Evolutionary conservation across 2,888 invertebrate species (phyloP), one percentile per base, ranked within the genome.

Genomic region (Drosophila neutralis): DNA sequence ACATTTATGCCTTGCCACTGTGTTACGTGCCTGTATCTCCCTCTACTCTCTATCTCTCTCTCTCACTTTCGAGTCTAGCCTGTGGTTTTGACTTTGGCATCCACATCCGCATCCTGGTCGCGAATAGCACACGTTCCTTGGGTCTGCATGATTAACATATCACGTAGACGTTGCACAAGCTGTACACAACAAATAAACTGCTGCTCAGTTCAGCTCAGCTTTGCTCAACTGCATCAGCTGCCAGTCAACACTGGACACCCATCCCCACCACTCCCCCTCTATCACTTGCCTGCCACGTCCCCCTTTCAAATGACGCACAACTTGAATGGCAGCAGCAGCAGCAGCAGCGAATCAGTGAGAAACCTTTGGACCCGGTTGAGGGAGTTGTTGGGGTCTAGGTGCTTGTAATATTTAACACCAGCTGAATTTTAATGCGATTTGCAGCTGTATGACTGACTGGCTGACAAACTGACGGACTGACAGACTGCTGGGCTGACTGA

Each of bases 121-220:
- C 73, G 65, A 21, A 56, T 29, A 51, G 71, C 72, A 71, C 78
- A 78, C 73, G 82, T 80, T 73, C 69, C 69, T 61, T 71, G 59
- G 77, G 38, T 38, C 67, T 68, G 67, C 59, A 87, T 91, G 92
- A 92, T 92, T 92, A 92, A 92, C 92, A 92, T 92, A 92, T 92
- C 92, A 91, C 91, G 91, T 91, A 67, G 80, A 82, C 80, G 78
- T 87, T 79, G 79, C 82, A 79, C 80, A 86, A 80, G 82, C 83
- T 75, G 42, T 67, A 69, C 70, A 68, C 77, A 78, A 63, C 78
- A 75, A 75, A 75, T 71, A 78, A 72, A 78, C 78, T 71, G 77
- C 77, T 72, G 60, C 78, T 61, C 62, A 69, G 69, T 75, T 73
- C 63, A 38, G 49, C 49, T 49, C 49, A 29, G 49, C 27, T 45